Evolutionary conservation across 2,888 invertebrate genomes (phyloP).

Genomic region (Lutraria lutraria): DNA sequence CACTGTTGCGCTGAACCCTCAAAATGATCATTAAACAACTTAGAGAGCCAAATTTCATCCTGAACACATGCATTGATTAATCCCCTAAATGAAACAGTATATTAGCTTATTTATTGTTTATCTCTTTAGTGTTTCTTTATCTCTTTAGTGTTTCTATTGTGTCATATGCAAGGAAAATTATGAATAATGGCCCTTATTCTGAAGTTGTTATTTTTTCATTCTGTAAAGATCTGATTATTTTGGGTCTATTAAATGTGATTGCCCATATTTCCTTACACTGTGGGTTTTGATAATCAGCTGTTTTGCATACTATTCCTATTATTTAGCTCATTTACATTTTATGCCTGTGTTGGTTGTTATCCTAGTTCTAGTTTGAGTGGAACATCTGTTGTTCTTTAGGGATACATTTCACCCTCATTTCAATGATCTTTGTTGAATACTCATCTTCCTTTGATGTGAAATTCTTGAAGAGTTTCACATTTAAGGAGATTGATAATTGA

Average conservation of each 20-base stretch:
- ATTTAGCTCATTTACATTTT: neutral
- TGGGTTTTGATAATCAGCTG: neutral
- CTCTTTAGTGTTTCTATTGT: no score
- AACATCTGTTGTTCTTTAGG: slow-evolving; percentile 18
- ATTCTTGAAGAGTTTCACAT: slow-evolving; percentile 22
- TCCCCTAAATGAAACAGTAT: no score
- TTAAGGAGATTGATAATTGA: neutral
- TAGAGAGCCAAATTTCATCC: no score
- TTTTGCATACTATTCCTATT: neutral
- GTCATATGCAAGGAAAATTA: no score
- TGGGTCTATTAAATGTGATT: neutral
- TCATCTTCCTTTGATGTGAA: slow-evolving; percentile 25
- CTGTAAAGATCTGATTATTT: neutral
- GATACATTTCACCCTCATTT: neutral
- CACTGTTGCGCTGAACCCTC: no score
- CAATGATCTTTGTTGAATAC: neutral
- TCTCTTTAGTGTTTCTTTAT: no score
- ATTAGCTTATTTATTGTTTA: no score
- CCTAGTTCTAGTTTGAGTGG: neutral
- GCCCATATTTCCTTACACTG: neutral
- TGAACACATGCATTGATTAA: no score
- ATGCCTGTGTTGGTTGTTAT: neutral
- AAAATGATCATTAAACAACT: no score
- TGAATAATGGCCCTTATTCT: neutral
- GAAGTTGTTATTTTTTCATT: neutral